phyloP scores from a whole-genome alignment of 2,113 vertebrate genomes.

The Elgaria multicarinata region DNA sequence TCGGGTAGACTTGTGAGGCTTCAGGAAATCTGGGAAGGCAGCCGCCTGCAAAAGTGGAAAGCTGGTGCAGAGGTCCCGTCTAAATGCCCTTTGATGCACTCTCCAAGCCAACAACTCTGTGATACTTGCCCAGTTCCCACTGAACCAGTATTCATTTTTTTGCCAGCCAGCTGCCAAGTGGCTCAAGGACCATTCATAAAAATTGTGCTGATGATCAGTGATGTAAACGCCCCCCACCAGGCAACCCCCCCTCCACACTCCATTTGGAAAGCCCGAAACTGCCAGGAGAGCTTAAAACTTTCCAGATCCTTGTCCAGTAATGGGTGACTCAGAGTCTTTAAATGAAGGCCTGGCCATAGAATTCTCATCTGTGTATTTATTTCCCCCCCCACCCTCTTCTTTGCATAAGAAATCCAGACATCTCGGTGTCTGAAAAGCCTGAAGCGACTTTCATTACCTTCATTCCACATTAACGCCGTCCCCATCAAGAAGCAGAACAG shows the following conservation, averaged over 20 bases:
- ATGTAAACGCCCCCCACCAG: constrained; percentile 22
- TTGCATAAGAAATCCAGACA: constrained; percentile 32
- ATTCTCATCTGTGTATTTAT: constrained; percentile 16
- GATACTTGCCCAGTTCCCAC: neutral
- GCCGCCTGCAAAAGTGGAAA: neutral
- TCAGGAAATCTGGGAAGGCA: neutral
- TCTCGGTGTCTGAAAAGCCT: constrained; percentile 24
- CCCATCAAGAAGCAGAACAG: constrained; percentile 31
- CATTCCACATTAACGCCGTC: constrained; percentile 28
- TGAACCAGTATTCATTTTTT: neutral
- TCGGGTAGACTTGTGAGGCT: neutral
- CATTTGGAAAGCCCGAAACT: constrained; percentile 27
- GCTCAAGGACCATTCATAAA: constrained; percentile 3
- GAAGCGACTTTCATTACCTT: neutral
- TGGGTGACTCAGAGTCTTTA: constrained; percentile 53
- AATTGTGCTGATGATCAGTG: neutral
- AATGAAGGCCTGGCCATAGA: constrained; percentile 24
- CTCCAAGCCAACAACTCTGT: neutral
- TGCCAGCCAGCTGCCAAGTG: neutral
- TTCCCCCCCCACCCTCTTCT: neutral
- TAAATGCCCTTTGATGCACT: neutral
- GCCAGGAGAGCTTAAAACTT: constrained; percentile 56
- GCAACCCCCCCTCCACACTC: neutral
- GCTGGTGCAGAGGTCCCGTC: neutral
- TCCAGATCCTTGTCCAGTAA: constrained; percentile 59